Evolutionary conservation across 2,113 vertebrate genomes (phyloP).

Genomic region (Hippocampus guttulatus): DNA sequence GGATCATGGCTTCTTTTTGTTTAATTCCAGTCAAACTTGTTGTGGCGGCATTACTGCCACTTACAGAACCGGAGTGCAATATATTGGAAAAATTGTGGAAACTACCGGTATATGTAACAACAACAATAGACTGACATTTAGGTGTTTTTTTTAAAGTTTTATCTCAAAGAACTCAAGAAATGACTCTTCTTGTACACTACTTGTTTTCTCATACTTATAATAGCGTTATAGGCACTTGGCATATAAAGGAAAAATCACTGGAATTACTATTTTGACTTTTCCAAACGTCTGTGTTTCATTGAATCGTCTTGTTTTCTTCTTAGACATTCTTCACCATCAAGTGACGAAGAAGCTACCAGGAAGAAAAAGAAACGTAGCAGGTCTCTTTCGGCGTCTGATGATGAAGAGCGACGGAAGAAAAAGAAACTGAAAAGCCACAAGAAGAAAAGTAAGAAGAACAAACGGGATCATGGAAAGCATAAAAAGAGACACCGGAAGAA

Average conservation of each 20-base stretch:
- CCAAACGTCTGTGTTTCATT: neutral
- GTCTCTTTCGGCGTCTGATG: constrained; percentile 78
- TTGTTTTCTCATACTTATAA: neutral
- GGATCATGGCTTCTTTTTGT: neutral
- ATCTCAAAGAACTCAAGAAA: neutral
- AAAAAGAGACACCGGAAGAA: constrained; percentile 81
- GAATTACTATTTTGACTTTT: neutral
- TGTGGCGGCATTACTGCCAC: neutral
- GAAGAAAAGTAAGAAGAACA: constrained; percentile 87
- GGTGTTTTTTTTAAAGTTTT: neutral
- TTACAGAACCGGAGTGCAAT: neutral
- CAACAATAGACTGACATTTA: too few relatives aligned
- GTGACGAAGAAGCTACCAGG: constrained; percentile 38
- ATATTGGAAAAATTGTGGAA: neutral
- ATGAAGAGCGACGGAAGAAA: constrained; percentile 77
- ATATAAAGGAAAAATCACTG: neutral
- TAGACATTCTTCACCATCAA: constrained; percentile 55
- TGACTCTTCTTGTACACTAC: neutral
- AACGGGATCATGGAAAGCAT: constrained; percentile 75
- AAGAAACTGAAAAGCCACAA: constrained; percentile 88
- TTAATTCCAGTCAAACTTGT: neutral
- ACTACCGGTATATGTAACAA: too few relatives aligned
- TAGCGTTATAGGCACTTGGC: neutral
- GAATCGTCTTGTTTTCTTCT: neutral
- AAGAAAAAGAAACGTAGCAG: constrained; percentile 65